Percentiles rank a stretch among this genome's conserved stretches.
These are phyloP conservation scores for Protomyctophum bolini DNA, from an alignment of 2,113 vertebrate genomes.

Conservation along the genomic window DNA sequence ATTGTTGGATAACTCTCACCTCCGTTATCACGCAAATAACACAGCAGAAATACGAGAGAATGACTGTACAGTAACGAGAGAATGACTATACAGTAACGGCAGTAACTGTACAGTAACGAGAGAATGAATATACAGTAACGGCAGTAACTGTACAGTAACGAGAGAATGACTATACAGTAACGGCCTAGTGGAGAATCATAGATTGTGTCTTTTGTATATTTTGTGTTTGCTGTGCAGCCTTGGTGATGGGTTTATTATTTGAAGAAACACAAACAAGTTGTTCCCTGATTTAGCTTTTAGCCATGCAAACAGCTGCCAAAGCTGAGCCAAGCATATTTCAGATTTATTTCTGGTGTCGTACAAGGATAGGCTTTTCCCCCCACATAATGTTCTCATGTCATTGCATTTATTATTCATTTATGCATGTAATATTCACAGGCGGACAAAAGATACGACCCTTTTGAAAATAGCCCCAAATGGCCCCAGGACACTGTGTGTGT, in stretches of 20 bases:
- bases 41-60: neutral
- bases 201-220: constrained; percentile 3
- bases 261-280: constrained; percentile 1
- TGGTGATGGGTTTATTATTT: neutral
- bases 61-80: constrained; percentile 6
- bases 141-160: neutral
- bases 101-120: neutral
- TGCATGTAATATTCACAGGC: constrained; percentile 38
- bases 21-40: constrained; percentile 27
- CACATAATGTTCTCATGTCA: constrained; percentile 11
- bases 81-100: constrained; percentile 19
- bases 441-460: constrained; percentile 14
- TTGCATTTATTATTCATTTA: constrained; percentile 49
- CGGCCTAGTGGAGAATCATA: constrained; percentile 13
- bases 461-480: constrained; percentile 21
- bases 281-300: constrained; percentile 25
- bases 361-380: constrained; percentile 12
- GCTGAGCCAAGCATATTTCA: neutral
- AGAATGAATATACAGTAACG: neutral
- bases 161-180: neutral
- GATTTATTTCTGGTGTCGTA: constrained; percentile 1
- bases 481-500: neutral
- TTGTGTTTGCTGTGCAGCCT: constrained; percentile 17
- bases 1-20: constrained; percentile 46
- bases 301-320: constrained; percentile 11